Evolutionary conservation across 1,140 invertebrate species (phyloP).

Genomic region (Plodia interpunctella): DNA sequence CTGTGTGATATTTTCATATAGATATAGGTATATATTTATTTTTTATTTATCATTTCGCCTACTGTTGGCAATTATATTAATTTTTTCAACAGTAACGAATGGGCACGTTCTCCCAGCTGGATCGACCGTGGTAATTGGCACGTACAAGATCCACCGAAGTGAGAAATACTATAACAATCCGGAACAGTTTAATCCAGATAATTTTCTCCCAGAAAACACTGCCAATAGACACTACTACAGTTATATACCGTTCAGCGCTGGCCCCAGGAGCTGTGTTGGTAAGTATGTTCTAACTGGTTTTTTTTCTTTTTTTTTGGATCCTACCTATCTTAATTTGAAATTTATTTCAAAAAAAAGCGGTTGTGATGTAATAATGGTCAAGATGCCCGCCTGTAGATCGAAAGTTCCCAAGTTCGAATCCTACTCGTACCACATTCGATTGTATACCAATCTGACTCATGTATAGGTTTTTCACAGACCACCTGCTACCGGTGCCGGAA

Average conservation of each 20-base stretch:
- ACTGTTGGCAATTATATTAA: no score
- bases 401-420: no score
- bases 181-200: conserved; percentile 88
- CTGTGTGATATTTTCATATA: no score
- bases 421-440: no score
- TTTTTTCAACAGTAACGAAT: conserved; percentile 49
- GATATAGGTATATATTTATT: no score
- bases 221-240: conserved; percentile 88
- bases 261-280: conserved; percentile 91
- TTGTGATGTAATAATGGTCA: no score
- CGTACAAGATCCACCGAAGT: conserved; percentile 83
- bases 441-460: no score
- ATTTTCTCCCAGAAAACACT: conserved; percentile 88
- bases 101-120: conserved; percentile 81
- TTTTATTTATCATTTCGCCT: no score
- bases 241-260: conserved; percentile 92
- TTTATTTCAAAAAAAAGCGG: no score
- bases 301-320: neutral
- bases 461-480: no score
- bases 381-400: no score
- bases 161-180: conserved; percentile 86
- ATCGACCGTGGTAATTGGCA: conserved; percentile 81
- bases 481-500: no score
- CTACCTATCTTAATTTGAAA: neutral
- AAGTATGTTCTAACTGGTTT: conserved; percentile 29